Percentiles rank a stretch among this genome's conserved stretches.
Evolutionary conservation across 2,113 vertebrate genomes (phyloP).

Genomic region (Acinonyx jubatus): DNA sequence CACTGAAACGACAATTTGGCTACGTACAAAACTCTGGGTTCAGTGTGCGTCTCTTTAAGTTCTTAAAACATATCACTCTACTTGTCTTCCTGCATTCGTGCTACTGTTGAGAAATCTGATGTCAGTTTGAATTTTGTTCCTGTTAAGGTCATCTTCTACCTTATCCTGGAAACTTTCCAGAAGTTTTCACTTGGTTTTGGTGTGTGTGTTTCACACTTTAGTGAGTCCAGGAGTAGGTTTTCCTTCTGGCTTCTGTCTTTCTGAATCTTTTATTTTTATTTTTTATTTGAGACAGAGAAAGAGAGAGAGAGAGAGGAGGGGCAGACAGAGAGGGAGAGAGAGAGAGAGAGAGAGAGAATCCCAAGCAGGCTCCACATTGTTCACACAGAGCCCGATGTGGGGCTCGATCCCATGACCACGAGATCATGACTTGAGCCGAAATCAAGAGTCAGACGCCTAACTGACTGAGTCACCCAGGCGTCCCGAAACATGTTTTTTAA

Average conservation of each 20-base stretch:
- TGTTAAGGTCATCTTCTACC: background rate
- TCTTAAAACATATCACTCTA: background rate
- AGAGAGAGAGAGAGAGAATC: background rate
- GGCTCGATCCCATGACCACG: background rate
- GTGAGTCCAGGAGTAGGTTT: background rate
- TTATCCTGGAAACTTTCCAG: background rate
- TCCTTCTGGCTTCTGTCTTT: background rate
- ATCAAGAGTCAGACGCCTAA: background rate
- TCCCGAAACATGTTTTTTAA: background rate
- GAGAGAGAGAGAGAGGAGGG: background rate
- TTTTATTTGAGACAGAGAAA: background rate
- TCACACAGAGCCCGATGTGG: background rate
- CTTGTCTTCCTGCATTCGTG: background rate
- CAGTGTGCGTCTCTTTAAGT: background rate
- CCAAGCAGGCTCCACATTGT: background rate
- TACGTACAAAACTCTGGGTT: background rate
- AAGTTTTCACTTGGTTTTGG: background rate
- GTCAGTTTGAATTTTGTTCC: background rate
- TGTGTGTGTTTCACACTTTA: background rate
- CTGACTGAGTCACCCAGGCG: background rate
- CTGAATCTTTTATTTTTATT: background rate
- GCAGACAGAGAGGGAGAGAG: background rate
- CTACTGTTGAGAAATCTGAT: background rate
- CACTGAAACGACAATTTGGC: background rate
- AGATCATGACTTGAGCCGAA: background rate